A percentile compares a stretch with the other conserved stretches of the same genome.
phyloP scores from a whole-genome alignment of 2,888 invertebrate species.

The Cryptocheilus praepositus region DNA sequence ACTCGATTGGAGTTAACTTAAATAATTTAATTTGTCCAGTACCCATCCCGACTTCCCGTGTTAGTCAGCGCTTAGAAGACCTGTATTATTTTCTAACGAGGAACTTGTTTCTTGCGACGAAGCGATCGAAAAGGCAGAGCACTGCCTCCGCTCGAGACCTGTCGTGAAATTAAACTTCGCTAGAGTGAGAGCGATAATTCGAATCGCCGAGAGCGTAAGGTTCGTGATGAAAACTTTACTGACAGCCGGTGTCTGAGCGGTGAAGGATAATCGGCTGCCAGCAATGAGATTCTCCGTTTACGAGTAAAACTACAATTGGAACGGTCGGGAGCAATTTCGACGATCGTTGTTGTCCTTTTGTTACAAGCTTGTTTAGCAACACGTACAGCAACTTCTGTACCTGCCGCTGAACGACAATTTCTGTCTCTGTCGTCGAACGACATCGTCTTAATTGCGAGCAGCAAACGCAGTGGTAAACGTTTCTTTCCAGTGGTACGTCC shows the following conservation, averaged over 20 bases:
- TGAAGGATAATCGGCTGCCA: background rate
- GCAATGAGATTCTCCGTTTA: no score
- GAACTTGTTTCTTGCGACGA: constrained; percentile 20
- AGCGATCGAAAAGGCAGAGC: constrained; percentile 1
- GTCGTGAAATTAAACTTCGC: constrained; percentile 40
- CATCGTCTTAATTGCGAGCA: constrained; percentile 6
- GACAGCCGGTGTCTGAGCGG: background rate
- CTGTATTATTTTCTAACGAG: constrained; percentile 24
- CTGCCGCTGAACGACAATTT: no score
- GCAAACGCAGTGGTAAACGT: no score
- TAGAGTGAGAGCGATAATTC: constrained; percentile 19
- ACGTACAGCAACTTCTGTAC: no score
- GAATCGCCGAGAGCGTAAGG: constrained; percentile 12
- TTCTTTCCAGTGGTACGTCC: no score
- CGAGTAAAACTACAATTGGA: no score
- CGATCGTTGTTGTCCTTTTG: background rate
- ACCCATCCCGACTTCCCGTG: background rate
- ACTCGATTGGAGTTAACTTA: no score
- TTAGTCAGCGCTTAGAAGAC: background rate
- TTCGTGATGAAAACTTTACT: constrained; percentile 8
- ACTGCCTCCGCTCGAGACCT: constrained; percentile 12
- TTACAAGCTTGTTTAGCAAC: background rate
- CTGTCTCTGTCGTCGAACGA: constrained; percentile 1
- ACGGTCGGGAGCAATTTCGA: background rate
- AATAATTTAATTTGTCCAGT: constrained; percentile 13